Evolutionary conservation across 1,140 invertebrate species (phyloP).

Genomic region (Orussus abietinus): DNA sequence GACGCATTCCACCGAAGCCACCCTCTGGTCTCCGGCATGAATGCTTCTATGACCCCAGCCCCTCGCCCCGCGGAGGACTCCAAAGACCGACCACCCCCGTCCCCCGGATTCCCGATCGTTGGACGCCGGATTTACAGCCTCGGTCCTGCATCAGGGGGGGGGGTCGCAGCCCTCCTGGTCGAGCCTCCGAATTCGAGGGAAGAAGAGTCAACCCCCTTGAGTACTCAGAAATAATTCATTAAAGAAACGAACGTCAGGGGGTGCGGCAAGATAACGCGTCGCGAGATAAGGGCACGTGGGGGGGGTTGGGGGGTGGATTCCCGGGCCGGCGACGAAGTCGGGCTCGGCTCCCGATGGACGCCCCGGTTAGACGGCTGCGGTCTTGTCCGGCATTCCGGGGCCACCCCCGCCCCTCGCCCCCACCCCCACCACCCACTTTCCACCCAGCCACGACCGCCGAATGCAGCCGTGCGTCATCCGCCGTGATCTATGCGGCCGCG

Average conservation of each 20-base stretch:
- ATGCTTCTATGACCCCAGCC: slow-evolving; percentile 40
- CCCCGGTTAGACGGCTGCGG: slow-evolving; percentile 20
- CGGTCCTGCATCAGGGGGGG: too few species aligned
- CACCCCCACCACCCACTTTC: slow-evolving; percentile 8
- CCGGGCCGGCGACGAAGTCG: too few species aligned
- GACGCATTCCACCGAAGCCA: slow-evolving; percentile 52
- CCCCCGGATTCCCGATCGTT: slow-evolving; percentile 34
- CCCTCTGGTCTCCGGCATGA: slow-evolving; percentile 45
- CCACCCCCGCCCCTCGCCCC: slow-evolving; percentile 24
- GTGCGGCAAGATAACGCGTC: too few species aligned
- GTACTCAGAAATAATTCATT: too few species aligned
- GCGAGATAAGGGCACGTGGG: too few species aligned
- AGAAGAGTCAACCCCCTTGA: too few species aligned
- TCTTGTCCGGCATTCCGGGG: slow-evolving; percentile 45
- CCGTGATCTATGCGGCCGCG: slow-evolving; percentile 51
- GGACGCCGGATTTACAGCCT: slow-evolving; percentile 50
- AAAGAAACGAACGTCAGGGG: too few species aligned
- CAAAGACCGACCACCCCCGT: too few species aligned
- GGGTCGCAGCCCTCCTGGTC: too few species aligned
- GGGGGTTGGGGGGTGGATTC: too few species aligned
- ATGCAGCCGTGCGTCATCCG: slow-evolving; percentile 50
- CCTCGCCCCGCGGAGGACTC: slow-evolving; percentile 10
- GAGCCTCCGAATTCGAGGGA: not conserved
- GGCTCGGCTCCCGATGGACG: too few species aligned
- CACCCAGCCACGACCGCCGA: slow-evolving; percentile 21